These are phyloP conservation scores for Mystacornis crossleyi DNA, from an alignment of 2,113 vertebrate genomes.

Conservation along the genomic window DNA sequence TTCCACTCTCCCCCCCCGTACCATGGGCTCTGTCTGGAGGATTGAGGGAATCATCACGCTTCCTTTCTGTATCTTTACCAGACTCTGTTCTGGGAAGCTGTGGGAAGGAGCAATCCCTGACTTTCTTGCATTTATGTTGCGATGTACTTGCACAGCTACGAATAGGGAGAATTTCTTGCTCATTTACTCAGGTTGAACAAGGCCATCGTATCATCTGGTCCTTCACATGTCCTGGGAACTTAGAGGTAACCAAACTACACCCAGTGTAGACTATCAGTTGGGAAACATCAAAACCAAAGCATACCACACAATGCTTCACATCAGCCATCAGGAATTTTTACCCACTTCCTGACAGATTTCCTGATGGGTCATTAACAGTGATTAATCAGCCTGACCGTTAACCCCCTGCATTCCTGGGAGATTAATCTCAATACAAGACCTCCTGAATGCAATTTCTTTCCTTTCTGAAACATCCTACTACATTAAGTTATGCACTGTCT, in stretches of 20 bases:
- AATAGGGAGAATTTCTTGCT: neutral
- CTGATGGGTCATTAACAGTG: conserved; percentile 70
- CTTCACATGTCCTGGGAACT: neutral
- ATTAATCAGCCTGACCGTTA: conserved; percentile 71
- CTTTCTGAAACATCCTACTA: conserved; percentile 62
- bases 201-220: neutral
- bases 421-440: conserved; percentile 66
- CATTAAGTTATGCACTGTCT: conserved; percentile 43
- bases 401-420: conserved; percentile 76
- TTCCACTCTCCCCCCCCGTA: neutral
- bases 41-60: neutral
- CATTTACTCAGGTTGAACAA: neutral
- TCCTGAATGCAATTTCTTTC: conserved; percentile 61
- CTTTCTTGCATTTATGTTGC: neutral
- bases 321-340: conserved; percentile 72
- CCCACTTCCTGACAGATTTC: conserved; percentile 73
- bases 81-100: neutral
- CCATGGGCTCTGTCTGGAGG: neutral
- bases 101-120: neutral
- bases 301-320: conserved; percentile 40
- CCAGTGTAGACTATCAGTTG: neutral
- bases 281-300: conserved; percentile 56
- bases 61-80: neutral
- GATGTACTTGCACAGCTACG: neutral
- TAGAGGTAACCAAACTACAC: neutral